Conservation (phyloP, 2,797 vertebrate genomes). For the Nothura maculosa region DNA sequence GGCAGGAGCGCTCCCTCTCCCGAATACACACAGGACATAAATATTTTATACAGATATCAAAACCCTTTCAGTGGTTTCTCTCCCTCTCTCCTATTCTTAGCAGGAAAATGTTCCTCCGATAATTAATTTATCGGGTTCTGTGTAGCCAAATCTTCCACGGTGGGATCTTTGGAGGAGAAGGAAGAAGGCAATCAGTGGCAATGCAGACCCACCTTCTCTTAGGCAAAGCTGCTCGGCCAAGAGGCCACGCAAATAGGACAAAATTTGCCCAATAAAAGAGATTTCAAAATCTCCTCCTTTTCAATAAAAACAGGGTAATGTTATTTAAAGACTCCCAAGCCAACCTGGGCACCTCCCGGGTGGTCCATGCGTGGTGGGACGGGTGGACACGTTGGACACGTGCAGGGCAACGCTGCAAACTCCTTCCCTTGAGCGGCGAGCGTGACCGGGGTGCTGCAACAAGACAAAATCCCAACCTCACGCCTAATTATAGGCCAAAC, state of each 20-base stretch:
- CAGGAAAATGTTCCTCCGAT: not conserved
- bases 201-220: rapidly evolving
- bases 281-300: not conserved
- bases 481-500: slow-evolving; percentile 5
- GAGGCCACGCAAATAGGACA: not conserved
- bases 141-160: not conserved
- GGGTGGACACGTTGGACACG: rapidly evolving
- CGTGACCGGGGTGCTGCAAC: not conserved
- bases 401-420: rapidly evolving
- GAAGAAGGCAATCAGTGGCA: not conserved
- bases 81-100: not conserved
- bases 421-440: not conserved
- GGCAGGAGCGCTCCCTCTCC: not conserved
- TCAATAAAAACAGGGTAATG: rapidly evolving
- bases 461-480: not conserved
- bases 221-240: rapidly evolving
- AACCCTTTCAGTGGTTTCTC: not conserved
- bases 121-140: not conserved
- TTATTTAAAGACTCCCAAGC: rapidly evolving
- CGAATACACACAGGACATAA: not conserved
- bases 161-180: not conserved
- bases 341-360: rapidly evolving
- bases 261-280: not conserved
- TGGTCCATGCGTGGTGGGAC: not conserved
- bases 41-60: not conserved